Base-by-base conservation (phyloP, 2,888 invertebrate genomes). In the Agriopis leucophaearia region DNA sequence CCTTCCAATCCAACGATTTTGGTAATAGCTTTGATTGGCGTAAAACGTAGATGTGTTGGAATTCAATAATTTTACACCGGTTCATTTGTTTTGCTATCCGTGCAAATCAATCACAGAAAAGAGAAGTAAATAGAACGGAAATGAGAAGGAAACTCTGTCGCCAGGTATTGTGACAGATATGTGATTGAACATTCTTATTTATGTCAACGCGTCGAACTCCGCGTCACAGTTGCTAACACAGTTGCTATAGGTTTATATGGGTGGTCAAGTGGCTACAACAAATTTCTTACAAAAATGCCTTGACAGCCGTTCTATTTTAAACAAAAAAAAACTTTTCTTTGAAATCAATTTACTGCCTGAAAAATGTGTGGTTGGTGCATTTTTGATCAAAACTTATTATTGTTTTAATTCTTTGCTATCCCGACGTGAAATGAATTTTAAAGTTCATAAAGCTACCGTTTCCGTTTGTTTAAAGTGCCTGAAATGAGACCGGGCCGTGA, bases 401-500 rank as follows among this genome's bases (percentile, higher is more conserved):
- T 48, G 45, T 38, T 48, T 18, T 13, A 47, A 48, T 42, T 40
- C 27, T 50, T 51, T 64, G 16, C n/a, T 58, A 38, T 44, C 64
- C 72, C 63, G 65, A 66, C 68, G 72, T 68, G 70, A 82, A 88
- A 84, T 83, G 76, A 85, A 81, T 87, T 86, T 87, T 80, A 88
- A 88, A 87, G 82, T 86, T 84, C 84, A 84, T 87, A 84, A 87
- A 82, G 82, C 72, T 72, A 74, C 78, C 70, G 85, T 81, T 89
- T 88, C 85, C 86, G 86, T 87, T 86, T 87, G 85, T 82, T 76
- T 82, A 81, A 86, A 90, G 87, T 85, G 82, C 81, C 83, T 81
- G 85, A 84, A 91, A 91, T 83, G 88, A 86, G 92, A 91, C 82
- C 90, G 84, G 75, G 81, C 80, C 77, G 81, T 78, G 87, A 89